phyloP scores from a whole-genome alignment of 2,797 vertebrate species.

The Epinephelus awoara region DNA sequence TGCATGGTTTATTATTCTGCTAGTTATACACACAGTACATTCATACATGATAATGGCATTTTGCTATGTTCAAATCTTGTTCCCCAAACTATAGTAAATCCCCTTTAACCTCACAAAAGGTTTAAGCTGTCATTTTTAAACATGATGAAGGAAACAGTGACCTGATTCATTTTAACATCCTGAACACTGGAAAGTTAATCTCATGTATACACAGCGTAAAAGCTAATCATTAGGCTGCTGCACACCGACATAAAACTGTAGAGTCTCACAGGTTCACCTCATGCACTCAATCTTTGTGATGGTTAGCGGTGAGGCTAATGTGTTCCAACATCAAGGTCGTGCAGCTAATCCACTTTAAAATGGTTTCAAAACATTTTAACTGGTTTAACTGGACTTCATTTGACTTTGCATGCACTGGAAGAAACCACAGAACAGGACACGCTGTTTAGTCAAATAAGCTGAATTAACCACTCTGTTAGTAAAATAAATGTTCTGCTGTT shows the following conservation, averaged over 20 bases:
- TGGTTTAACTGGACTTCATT: conserved; percentile 13
- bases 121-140: too few relatives aligned
- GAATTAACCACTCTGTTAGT: conserved; percentile 6
- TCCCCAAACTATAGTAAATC: too few relatives aligned
- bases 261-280: too few relatives aligned
- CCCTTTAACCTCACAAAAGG: not conserved
- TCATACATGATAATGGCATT: not conserved
- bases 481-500: conserved; percentile 5
- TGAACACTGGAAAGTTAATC: not conserved
- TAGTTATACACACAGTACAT: not conserved
- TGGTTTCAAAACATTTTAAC: conserved; percentile 14
- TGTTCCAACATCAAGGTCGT: not conserved
- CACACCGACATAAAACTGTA: too few relatives aligned
- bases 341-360: conserved; percentile 1
- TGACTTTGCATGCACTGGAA: conserved; percentile 6
- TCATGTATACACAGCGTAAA: not conserved
- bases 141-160: not conserved
- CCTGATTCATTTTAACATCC: not conserved
- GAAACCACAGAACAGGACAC: conserved; percentile 8
- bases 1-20: too few relatives aligned
- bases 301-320: conserved; percentile 20
- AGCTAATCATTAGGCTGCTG: not conserved
- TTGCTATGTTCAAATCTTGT: not conserved
- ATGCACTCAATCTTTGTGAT: conserved; percentile 7
- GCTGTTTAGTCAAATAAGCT: conserved; percentile 1